phyloP scores from a whole-genome alignment of 1,140 invertebrate genomes.

The Periplaneta americana region DNA sequence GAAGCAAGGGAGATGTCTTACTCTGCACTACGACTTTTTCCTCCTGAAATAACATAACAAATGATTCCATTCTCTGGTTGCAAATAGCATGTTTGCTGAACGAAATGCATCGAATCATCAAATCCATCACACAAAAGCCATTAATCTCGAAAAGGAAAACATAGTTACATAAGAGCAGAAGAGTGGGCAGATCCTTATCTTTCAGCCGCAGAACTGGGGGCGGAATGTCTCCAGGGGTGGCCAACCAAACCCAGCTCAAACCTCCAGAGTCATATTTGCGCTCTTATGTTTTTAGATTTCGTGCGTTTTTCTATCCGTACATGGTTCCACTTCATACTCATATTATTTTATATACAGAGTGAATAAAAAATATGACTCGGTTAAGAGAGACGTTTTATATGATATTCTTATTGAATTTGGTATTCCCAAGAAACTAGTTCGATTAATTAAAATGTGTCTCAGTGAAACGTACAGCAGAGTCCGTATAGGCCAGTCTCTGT shows the following conservation, averaged over 20 bases:
- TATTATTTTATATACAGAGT: too few relatives aligned
- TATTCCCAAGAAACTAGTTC: too few relatives aligned
- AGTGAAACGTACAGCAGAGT: too few relatives aligned
- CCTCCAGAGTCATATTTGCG: neutral
- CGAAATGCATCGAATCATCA: neutral
- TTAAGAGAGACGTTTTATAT: too few relatives aligned
- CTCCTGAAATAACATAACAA: neutral
- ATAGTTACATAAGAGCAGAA: neutral
- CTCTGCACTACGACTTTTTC: neutral
- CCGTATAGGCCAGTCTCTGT: too few relatives aligned
- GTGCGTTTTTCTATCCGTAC: too few relatives aligned
- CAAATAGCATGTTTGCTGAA: neutral
- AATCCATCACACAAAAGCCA: neutral
- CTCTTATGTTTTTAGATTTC: too few relatives aligned
- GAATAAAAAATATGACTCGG: too few relatives aligned
- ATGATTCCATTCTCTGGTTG: neutral
- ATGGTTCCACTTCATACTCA: too few relatives aligned
- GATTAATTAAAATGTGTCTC: too few relatives aligned
- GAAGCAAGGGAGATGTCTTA: neutral
- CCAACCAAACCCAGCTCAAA: neutral
- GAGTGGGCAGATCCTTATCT: neutral
- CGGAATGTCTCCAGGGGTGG: neutral
- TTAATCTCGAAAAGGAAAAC: neutral
- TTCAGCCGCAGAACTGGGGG: neutral
- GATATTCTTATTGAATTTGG: too few relatives aligned